Percentiles rank a stretch among this genome's conserved stretches.
Evolutionary conservation across 2,113 vertebrate genomes (phyloP).

Genomic region (Asarcornis scutulata): DNA sequence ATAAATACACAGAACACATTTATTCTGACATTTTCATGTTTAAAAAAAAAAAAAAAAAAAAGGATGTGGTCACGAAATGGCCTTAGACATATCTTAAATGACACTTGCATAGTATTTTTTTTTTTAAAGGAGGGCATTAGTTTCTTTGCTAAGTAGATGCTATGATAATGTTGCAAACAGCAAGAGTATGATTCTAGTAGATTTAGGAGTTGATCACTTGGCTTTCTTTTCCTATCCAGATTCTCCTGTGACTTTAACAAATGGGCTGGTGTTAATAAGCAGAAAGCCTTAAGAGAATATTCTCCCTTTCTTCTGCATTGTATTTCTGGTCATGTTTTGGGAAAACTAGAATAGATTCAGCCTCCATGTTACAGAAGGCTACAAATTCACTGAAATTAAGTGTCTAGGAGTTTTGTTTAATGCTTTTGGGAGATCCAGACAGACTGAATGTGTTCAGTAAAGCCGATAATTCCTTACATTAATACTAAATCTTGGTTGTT

Average conservation of each 20-base stretch:
- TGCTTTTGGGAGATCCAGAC: neutral
- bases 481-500: conserved; percentile 8
- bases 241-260: neutral
- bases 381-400: neutral
- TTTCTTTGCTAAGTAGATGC: neutral
- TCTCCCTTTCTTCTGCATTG: neutral
- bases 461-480: conserved; percentile 49
- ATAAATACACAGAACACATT: neutral
- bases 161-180: neutral
- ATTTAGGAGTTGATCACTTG: neutral
- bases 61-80: neutral
- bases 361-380: neutral
- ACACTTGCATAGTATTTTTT: neutral
- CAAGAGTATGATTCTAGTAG: neutral
- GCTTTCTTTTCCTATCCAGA: neutral
- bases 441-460: neutral
- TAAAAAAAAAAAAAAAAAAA: neutral
- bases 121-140: neutral
- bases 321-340: neutral
- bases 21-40: neutral
- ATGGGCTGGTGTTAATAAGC: neutral
- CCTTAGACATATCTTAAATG: neutral
- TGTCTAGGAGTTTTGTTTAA: neutral
- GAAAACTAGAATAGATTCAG: neutral
- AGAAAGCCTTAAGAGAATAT: neutral